Evolutionary conservation across 1,140 invertebrate species (phyloP), one percentile per base, ranked within the genome.

Genomic region (Microplitis demolitor): DNA sequence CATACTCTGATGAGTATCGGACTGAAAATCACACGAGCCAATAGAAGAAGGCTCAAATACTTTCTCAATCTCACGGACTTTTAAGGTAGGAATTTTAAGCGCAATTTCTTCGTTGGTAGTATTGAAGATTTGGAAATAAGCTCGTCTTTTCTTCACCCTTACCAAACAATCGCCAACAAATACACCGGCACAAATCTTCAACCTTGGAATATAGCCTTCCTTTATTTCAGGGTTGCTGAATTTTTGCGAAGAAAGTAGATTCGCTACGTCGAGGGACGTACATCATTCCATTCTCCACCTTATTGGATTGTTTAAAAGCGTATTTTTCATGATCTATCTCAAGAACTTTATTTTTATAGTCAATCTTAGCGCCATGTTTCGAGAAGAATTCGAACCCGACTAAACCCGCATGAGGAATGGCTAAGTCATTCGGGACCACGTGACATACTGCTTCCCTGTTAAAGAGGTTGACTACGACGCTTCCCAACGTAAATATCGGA

Each of bases 101-200:
- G 35, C 51, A 0, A 66, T 39, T 66, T 72, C 13, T 13, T 67
- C 34, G 13, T 72, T 31, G 3, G 51, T 61, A 2, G 71, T 61
- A 60, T 72, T 72, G 53, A 50, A 72, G 14, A 72, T 61, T 11
- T 56, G 50, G 53, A 67, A 61, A 35, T 72, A 72, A 14, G 63
- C 71, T 6, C 71, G 71, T 2, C 71, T 54, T 2, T 72, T 31
- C 3, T 14, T 16, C 31, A 60, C 60, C 2, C 16, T 11, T 13
- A 67, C 63, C 11, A 72, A 34, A 61, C 71, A 72, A 4, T 72
- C 24, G 4, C 54, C 71, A 14, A 53, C 54, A 50, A 60, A 66
- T 4, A 72, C 39, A 0, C 63, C 37, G 4, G 66, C 50, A 5
- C 63, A 60, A 13, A 67, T 51, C 51, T 72, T 62, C 51, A 61